These are phyloP conservation scores for Chaetodon auriga DNA, from an alignment of 2,113 vertebrate genomes.

Conservation along the genomic window DNA sequence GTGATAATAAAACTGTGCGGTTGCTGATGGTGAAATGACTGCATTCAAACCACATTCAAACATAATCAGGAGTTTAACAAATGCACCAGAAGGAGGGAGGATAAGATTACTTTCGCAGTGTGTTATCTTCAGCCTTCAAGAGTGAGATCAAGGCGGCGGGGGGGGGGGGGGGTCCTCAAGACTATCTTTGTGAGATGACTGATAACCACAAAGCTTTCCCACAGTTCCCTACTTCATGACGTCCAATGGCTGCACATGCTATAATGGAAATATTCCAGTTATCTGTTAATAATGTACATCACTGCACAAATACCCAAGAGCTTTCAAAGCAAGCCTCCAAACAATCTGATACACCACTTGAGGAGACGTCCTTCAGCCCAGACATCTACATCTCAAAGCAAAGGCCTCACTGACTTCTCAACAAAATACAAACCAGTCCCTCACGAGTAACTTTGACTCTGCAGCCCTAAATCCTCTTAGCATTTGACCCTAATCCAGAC, in stretches of 20 bases:
- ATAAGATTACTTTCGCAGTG: constrained; percentile 12
- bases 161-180: background rate
- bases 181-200: constrained; percentile 7
- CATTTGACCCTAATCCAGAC: constrained; percentile 80
- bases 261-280: background rate
- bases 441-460: constrained; percentile 70
- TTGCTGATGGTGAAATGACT: background rate
- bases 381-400: background rate
- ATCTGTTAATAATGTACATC: background rate
- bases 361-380: constrained; percentile 1
- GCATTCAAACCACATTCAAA: background rate
- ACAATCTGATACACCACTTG: constrained; percentile 19
- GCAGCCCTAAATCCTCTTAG: constrained; percentile 78
- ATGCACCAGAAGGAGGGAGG: background rate
- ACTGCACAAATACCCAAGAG: background rate
- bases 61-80: background rate
- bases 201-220: constrained; percentile 32
- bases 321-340: constrained; percentile 5
- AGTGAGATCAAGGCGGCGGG: constrained; percentile 29
- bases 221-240: constrained; percentile 18
- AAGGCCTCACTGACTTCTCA: background rate
- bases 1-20: background rate
- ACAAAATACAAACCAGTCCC: constrained; percentile 29
- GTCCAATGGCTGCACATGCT: background rate
- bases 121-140: constrained; percentile 42